Evolutionary conservation across 2,888 invertebrate species (phyloP).

Genomic region (Pyrgus malvae): DNA sequence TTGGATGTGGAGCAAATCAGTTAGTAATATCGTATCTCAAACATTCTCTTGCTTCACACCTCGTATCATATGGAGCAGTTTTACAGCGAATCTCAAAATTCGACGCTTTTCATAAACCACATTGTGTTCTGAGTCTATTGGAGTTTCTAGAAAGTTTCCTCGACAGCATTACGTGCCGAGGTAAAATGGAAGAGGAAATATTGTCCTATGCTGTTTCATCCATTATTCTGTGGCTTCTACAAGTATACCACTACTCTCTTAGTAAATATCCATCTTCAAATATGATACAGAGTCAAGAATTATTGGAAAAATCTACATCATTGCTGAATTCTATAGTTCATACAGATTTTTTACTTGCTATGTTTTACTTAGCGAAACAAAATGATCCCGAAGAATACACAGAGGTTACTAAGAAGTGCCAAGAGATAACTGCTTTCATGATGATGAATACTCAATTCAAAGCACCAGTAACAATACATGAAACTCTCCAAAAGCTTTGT

Average conservation of each 20-base stretch:
- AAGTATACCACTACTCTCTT: conserved; percentile 84
- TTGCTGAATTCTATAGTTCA: conserved; percentile 85
- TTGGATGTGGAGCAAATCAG: conserved; percentile 95
- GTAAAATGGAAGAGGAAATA: conserved; percentile 93
- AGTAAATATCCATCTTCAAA: conserved; percentile 73
- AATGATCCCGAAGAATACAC: conserved; percentile 87
- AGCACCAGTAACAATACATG: conserved; percentile 80
- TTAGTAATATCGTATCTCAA: conserved; percentile 95
- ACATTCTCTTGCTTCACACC: conserved; percentile 94
- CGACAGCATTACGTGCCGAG: conserved; percentile 85
- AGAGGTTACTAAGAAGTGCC: conserved; percentile 88
- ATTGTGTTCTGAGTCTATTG: conserved; percentile 92
- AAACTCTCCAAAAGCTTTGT: conserved; percentile 82
- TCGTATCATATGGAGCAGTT: conserved; percentile 95
- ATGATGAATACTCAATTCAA: conserved; percentile 82
- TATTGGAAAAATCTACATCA: conserved; percentile 86
- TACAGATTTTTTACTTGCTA: conserved; percentile 89
- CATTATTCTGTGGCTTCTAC: conserved; percentile 90
- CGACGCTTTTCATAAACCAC: conserved; percentile 92
- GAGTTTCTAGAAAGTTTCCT: conserved; percentile 90
- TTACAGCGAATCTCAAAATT: conserved; percentile 94
- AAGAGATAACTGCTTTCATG: conserved; percentile 85
- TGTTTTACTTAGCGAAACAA: conserved; percentile 91
- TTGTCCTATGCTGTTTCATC: conserved; percentile 92
- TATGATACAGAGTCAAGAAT: conserved; percentile 79